These are phyloP conservation scores for Eretmocerus hayati DNA, from an alignment of 2,888 invertebrate species.

Conservation along the genomic window DNA sequence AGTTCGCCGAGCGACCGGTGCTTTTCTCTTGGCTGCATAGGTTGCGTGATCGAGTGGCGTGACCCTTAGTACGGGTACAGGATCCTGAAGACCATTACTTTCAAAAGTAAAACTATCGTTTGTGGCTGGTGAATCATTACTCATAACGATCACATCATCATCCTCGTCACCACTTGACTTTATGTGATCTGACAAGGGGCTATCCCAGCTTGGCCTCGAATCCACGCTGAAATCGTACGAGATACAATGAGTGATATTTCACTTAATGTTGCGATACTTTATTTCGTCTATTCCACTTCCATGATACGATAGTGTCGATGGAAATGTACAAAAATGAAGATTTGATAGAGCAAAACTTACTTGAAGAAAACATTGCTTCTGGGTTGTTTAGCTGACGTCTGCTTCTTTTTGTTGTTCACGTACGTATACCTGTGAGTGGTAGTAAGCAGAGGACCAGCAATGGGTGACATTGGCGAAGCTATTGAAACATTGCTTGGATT, in stretches of 20 bases:
- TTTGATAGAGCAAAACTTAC: conserved; percentile 27
- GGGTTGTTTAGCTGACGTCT: conserved; percentile 13
- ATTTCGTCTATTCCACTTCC: neutral
- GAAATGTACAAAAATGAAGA: neutral
- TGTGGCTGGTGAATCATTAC: neutral
- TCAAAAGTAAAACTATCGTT: conserved; percentile 3
- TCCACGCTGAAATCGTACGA: conserved; percentile 4
- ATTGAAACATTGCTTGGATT: conserved; percentile 39
- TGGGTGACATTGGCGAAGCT: conserved; percentile 40
- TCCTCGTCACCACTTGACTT: conserved; percentile 35
- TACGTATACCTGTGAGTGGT: conserved; percentile 32
- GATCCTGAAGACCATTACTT: conserved; percentile 12
- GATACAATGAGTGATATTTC: no score
- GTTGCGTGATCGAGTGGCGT: conserved; percentile 18
- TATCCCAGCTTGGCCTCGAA: conserved; percentile 38
- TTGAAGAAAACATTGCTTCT: conserved; percentile 37
- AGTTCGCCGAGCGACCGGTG: neutral
- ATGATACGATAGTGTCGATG: no score
- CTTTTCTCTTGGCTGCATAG: conserved; percentile 17
- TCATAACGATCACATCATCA: neutral
- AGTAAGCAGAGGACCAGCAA: conserved; percentile 39
- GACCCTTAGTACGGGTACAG: conserved; percentile 5
- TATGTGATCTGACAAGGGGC: conserved; percentile 40
- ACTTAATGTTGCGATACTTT: neutral
- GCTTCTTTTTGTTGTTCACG: conserved; percentile 41